Conservation (phyloP, 2,888 invertebrate species). For the Nebria brevicollis region DNA sequence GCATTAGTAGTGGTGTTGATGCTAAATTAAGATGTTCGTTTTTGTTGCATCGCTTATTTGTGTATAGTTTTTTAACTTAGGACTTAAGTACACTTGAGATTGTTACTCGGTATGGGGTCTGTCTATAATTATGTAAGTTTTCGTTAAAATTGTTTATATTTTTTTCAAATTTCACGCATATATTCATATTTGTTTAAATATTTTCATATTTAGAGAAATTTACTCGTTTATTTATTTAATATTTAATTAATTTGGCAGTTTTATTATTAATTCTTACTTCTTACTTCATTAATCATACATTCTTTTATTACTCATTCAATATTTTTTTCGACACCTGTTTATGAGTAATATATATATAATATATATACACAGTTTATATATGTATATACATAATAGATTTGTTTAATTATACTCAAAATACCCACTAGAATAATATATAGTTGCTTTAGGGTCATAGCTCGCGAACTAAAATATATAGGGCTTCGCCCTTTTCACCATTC, state of each 20-base stretch:
- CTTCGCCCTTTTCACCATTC: not conserved
- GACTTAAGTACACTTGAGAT: not conserved
- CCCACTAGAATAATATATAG: not conserved
- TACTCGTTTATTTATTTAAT: too few species aligned
- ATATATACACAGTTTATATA: too few species aligned
- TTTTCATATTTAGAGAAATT: too few species aligned
- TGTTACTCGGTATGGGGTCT: constrained; percentile 19
- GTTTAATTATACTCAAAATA: not conserved
- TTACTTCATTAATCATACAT: too few species aligned
- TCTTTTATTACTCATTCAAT: too few species aligned
- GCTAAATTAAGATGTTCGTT: not conserved
- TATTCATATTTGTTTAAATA: not conserved
- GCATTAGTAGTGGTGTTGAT: not conserved
- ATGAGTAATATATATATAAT: too few species aligned
- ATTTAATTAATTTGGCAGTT: too few species aligned
- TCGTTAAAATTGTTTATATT: not conserved
- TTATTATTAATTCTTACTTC: too few species aligned
- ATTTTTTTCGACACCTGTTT: too few species aligned
- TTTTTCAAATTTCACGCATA: not conserved
- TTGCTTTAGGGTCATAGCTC: not conserved
- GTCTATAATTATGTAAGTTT: constrained; percentile 42
- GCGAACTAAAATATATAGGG: not conserved
- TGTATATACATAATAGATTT: too few species aligned
- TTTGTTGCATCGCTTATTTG: not conserved
- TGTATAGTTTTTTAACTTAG: constrained; percentile 10